Evolutionary conservation across 2,113 vertebrate species (phyloP), one percentile per base, ranked within the genome.

Genomic region (Pterophyllum scalare): DNA sequence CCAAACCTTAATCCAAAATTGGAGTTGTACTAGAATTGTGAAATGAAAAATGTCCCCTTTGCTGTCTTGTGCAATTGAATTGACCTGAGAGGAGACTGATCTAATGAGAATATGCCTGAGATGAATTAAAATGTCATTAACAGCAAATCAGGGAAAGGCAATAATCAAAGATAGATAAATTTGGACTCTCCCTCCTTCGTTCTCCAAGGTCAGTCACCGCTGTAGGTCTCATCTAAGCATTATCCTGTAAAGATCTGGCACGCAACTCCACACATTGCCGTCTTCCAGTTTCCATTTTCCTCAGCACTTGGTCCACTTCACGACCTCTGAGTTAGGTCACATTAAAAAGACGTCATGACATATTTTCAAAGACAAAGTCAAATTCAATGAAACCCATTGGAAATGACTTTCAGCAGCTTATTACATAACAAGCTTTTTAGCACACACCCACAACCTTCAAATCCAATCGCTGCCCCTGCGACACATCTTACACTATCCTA

Each of bases 121-220:
- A 15, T 74, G 60, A 91, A 89, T 61, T 86, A 77, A 89, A 91
- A 88, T 82, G 84, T 83, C 80, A 91, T 93, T 92, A 92, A 89
- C 80, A 88, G 84, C 24, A 35, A 84, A 92, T 92, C 75, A 85
- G 77, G 60, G 38, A 38, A 85, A 86, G 72, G 64, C 56, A 81
- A 81, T 88, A 88, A 93, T 91, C 64, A 91, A 88, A 88, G 75
- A 64, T 28, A 82, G 85, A 92, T 94, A 81, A 87, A 92, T 90
- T 80, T 56, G 79, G 38, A 77, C 59, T 78, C 28, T 54, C 14
- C 24, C 31, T 67, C 13, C 26, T 33, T 67, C 72, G 81, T 56
- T 74, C 77, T 76, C 46, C 90, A 90, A 93, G 93, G 93, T 94
- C 91, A 90, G 40, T 77, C 72, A 87, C 59, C 79, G 28, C 76